Conservation (phyloP, 35 echinoderm and acorn worm species). For the Apostichopus japonicus region DNA sequence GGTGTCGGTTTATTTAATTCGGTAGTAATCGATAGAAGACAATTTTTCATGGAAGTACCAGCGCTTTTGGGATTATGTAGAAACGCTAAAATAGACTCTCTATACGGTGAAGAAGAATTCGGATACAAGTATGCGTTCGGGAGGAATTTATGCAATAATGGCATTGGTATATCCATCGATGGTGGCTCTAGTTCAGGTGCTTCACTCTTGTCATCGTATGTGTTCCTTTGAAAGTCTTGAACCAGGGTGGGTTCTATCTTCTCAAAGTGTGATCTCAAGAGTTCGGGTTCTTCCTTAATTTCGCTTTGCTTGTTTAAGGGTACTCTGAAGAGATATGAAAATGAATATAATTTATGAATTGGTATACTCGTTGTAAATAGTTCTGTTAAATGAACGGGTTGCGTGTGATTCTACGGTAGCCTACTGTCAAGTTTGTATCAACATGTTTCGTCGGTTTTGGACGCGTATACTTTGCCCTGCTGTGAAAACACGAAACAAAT, state of each 20-base stretch:
- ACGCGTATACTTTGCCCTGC: too few species aligned
- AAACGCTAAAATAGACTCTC: neutral
- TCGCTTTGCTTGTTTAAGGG: too few species aligned
- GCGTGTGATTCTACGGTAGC: too few species aligned
- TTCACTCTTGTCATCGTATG: neutral
- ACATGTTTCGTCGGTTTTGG: too few species aligned
- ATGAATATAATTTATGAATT: too few species aligned
- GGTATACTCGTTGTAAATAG: too few species aligned
- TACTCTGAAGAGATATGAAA: too few species aligned
- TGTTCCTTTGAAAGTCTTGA: neutral
- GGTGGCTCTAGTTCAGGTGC: neutral
- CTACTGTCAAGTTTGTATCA: too few species aligned
- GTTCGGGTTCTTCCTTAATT: too few species aligned
- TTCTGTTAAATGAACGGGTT: too few species aligned
- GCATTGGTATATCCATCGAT: neutral
- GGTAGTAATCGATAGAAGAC: neutral
- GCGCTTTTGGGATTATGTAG: constrained; percentile 1
- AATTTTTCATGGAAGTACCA: constrained; percentile 12
- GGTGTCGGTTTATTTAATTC: neutral
- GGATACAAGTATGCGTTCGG: neutral
- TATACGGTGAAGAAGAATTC: neutral
- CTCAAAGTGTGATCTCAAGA: neutral
- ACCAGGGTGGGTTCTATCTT: neutral
- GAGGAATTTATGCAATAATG: neutral
- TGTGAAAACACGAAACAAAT: too few species aligned